These are phyloP conservation scores for Plagiodera versicolora DNA, from an alignment of 2,888 invertebrate genomes.

Conservation along the genomic window DNA sequence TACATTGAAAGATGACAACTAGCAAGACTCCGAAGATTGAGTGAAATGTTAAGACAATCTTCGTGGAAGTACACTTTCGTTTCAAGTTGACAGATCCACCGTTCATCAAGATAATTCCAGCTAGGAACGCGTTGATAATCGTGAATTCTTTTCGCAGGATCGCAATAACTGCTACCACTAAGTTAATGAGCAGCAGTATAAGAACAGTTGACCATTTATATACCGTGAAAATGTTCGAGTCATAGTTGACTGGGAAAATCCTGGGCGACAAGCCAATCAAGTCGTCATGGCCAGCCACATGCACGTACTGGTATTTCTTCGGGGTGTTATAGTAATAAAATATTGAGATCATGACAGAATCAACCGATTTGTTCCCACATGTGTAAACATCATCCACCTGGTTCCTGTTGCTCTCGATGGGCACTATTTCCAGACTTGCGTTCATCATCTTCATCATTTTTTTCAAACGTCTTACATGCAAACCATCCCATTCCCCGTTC, in stretches of 20 bases:
- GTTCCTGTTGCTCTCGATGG: neutral
- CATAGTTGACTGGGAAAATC: neutral
- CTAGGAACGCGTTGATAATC: neutral
- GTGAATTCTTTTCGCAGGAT: neutral
- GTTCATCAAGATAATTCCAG: neutral
- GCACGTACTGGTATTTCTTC: neutral
- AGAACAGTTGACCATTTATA: neutral
- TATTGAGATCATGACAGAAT: neutral
- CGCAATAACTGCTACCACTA: neutral
- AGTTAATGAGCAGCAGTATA: neutral
- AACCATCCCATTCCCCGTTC: neutral
- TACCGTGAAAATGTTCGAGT: neutral
- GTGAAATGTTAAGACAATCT: neutral
- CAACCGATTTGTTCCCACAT: neutral
- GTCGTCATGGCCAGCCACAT: neutral
- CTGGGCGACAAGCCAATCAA: neutral
- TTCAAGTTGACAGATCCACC: neutral
- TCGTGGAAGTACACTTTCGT: neutral
- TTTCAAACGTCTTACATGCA: neutral
- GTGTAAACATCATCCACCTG: neutral
- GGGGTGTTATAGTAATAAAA: neutral
- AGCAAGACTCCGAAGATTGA: neutral
- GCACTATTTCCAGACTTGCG: neutral
- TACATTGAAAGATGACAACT: neutral
- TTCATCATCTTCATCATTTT: neutral